phyloP scores from a whole-genome alignment of 1,140 invertebrate genomes.

The Sarcophaga peregrina region DNA sequence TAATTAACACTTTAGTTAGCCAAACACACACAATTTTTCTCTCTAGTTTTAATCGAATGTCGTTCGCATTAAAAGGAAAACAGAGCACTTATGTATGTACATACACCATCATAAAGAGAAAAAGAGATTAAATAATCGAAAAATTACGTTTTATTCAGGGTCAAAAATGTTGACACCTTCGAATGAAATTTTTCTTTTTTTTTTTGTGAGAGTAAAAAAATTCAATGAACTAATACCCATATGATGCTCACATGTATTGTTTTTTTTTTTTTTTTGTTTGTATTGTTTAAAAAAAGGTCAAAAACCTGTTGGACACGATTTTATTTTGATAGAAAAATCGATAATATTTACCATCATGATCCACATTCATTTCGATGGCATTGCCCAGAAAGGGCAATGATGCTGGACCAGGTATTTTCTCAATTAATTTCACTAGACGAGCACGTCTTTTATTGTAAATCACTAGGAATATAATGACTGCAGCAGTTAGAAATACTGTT shows the following conservation, averaged over 20 bases:
- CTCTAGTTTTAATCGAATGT: not conserved
- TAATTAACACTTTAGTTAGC: conserved; percentile 26
- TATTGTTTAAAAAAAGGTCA: not conserved
- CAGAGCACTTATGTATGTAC: too few relatives aligned
- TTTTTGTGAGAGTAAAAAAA: too few relatives aligned
- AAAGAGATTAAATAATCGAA: not conserved
- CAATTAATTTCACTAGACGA: conserved; percentile 66
- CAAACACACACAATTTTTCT: too few relatives aligned
- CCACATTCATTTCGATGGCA: conserved; percentile 68
- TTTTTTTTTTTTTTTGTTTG: too few relatives aligned
- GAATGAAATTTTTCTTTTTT: not conserved
- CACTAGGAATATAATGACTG: conserved; percentile 56
- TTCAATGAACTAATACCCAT: too few relatives aligned
- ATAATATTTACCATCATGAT: conserved; percentile 66
- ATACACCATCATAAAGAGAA: not conserved
- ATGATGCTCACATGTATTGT: too few relatives aligned
- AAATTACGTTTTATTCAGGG: conserved; percentile 1
- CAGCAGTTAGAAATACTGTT: conserved; percentile 56
- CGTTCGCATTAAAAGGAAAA: too few relatives aligned
- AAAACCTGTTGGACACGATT: not conserved
- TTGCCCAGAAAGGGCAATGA: conserved; percentile 72
- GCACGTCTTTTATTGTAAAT: conserved; percentile 66
- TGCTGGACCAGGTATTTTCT: conserved; percentile 71
- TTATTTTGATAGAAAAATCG: not conserved
- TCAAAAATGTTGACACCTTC: conserved; percentile 34